Percentiles rank a stretch among this genome's conserved stretches.
Evolutionary conservation across 2,888 invertebrate genomes (phyloP).

Genomic region (Stramonita haemastoma): DNA sequence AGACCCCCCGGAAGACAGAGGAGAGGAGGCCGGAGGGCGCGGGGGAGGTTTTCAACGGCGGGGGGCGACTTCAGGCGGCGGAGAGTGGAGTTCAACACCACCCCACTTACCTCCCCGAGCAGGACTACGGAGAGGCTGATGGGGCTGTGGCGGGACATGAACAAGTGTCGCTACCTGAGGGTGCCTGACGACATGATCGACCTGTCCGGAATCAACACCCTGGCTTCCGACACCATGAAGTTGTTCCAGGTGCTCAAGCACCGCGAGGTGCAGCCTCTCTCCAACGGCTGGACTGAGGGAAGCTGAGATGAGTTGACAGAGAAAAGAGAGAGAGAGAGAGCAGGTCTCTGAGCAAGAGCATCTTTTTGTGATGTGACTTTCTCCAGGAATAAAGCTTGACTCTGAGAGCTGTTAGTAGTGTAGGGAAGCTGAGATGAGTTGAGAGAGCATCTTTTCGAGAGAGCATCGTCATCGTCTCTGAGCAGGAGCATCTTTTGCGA

Average conservation of each 20-base stretch:
- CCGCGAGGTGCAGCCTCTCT: conserved; percentile 37
- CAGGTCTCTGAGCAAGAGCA: too few relatives aligned
- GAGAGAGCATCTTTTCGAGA: too few relatives aligned
- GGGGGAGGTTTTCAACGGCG: conserved; percentile 45
- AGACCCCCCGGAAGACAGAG: conserved; percentile 8
- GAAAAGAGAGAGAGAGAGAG: too few relatives aligned
- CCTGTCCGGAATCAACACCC: conserved; percentile 69
- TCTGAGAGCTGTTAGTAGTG: too few relatives aligned
- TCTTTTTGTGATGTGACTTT: too few relatives aligned
- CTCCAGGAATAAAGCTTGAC: too few relatives aligned
- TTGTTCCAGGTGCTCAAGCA: conserved; percentile 53
- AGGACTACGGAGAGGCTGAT: conserved; percentile 58
- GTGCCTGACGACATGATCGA: conserved; percentile 68
- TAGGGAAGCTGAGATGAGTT: not conserved
- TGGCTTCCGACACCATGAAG: conserved; percentile 69
- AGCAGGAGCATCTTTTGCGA: too few relatives aligned
- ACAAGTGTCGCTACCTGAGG: conserved; percentile 70
- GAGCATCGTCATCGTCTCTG: too few relatives aligned
- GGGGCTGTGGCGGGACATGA: conserved; percentile 70
- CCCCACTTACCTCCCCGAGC: conserved; percentile 60
- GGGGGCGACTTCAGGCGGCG: conserved; percentile 30
- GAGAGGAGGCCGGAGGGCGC: conserved; percentile 28
- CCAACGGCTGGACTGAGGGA: conserved; percentile 43
- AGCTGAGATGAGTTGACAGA: not conserved
- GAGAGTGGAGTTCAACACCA: conserved; percentile 51